Conservation (phyloP, 2,888 invertebrate genomes). For the Emmelina monodactyla region DNA sequence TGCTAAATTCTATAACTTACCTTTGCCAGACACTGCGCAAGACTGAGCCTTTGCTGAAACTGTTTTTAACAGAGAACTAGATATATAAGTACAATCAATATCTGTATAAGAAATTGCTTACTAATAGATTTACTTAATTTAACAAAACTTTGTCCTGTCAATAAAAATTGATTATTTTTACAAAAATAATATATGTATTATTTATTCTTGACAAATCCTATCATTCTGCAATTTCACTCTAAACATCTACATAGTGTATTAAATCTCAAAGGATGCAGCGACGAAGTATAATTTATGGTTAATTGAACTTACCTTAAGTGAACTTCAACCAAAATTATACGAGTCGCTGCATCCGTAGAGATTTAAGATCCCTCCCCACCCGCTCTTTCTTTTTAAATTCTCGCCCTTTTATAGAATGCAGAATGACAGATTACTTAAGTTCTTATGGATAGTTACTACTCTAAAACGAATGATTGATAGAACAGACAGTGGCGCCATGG, state of each 20-base stretch:
- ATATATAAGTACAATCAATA: too few relatives aligned
- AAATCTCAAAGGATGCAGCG: slow-evolving; percentile 5
- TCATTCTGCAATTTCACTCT: neutral
- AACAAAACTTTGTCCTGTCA: neutral
- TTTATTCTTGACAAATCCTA: too few relatives aligned
- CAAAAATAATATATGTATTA: neutral
- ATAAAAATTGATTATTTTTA: neutral
- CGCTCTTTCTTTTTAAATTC: neutral
- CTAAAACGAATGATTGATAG: slow-evolving; percentile 2
- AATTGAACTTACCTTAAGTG: slow-evolving; percentile 5
- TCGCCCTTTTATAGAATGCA: neutral
- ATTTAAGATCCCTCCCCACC: slow-evolving; percentile 4
- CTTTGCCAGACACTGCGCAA: neutral
- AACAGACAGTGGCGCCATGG: neutral
- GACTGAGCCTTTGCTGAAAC: neutral
- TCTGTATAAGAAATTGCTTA: too few relatives aligned
- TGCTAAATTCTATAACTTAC: slow-evolving; percentile 2
- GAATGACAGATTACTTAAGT: neutral
- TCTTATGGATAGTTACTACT: too few relatives aligned
- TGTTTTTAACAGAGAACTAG: neutral
- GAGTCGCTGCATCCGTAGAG: slow-evolving; percentile 5
- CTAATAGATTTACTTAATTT: neutral
- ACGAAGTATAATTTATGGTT: slow-evolving; percentile 4
- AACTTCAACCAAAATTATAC: slow-evolving; percentile 4
- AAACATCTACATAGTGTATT: neutral